Percentiles rank a stretch among this genome's conserved stretches.
These are phyloP conservation scores for Peromyscus nudipes DNA, from an alignment of 2,797 vertebrate species.

Conservation along the genomic window DNA sequence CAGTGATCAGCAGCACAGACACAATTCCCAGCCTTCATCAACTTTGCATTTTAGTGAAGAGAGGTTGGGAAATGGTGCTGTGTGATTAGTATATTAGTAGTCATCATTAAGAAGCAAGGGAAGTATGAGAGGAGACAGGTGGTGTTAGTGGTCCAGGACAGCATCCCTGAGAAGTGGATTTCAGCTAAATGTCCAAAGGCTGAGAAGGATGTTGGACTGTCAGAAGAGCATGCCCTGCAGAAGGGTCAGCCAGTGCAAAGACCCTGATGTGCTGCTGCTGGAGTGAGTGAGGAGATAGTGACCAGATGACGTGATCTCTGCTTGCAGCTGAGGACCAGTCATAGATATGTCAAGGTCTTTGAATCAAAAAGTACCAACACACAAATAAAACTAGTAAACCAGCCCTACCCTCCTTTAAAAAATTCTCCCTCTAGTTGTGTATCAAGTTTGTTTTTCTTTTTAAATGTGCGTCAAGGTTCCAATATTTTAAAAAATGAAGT, in stretches of 20 bases:
- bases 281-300: neutral
- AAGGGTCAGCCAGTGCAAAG: neutral
- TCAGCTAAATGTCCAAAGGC: neutral
- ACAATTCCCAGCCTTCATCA: neutral
- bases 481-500: neutral
- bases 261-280: neutral
- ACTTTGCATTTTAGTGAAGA: constrained; percentile 5
- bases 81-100: neutral
- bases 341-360: neutral
- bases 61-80: neutral
- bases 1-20: neutral
- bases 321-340: neutral
- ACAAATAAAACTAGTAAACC: neutral
- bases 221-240: neutral
- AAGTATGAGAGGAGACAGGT: neutral
- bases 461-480: constrained; percentile 1
- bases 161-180: neutral
- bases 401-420: neutral
- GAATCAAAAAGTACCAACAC: neutral
- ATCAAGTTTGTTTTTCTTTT: neutral
- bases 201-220: neutral
- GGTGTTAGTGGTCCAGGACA: neutral
- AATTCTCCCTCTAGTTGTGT: neutral
- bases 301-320: neutral
- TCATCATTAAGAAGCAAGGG: neutral